Conservation (phyloP, 1,140 invertebrate species). For the Homarus americanus region DNA sequence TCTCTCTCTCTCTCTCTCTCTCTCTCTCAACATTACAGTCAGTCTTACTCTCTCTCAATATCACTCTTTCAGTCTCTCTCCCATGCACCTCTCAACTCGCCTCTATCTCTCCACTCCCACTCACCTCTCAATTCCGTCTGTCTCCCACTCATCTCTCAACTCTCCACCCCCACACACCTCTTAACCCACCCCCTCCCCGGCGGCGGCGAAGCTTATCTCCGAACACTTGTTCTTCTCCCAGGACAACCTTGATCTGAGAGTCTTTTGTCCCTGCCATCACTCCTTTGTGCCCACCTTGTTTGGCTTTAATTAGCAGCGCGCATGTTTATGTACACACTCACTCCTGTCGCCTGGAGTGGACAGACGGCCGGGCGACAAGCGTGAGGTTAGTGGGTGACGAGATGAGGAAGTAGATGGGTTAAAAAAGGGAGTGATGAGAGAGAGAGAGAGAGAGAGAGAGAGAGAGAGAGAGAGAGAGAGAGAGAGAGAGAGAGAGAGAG, state of each 20-base stretch:
- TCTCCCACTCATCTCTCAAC: background rate
- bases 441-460: too few relatives aligned
- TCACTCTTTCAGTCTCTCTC: background rate
- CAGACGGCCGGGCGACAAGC: too few relatives aligned
- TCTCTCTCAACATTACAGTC: background rate
- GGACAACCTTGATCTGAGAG: background rate
- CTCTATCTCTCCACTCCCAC: too few relatives aligned
- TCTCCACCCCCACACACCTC: background rate
- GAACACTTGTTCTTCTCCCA: background rate
- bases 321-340: background rate
- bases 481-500: conserved; percentile 19
- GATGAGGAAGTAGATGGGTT: too few relatives aligned
- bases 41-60: background rate
- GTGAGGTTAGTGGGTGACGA: too few relatives aligned
- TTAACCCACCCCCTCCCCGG: background rate
- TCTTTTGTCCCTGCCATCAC: background rate
- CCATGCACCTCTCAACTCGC: background rate
- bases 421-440: too few relatives aligned
- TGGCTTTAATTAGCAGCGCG: conserved; percentile 36
- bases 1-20: background rate
- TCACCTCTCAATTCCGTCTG: background rate
- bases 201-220: background rate
- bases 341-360: background rate
- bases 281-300: conserved; percentile 15
- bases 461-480: background rate